phyloP scores from a whole-genome alignment of 2,113 vertebrate genomes.

The Urocolius indicus region DNA sequence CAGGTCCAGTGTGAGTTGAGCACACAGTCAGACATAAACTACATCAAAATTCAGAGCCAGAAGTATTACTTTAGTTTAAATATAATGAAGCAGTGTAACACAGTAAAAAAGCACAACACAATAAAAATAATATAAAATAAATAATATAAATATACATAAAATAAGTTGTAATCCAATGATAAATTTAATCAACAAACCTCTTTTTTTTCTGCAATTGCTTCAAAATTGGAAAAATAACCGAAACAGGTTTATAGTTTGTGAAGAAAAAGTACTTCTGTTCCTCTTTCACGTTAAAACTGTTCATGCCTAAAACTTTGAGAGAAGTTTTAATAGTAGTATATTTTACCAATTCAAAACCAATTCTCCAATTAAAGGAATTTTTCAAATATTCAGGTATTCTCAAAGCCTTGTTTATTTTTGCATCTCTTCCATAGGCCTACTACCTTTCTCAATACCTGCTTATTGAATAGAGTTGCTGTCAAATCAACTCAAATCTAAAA shows the following conservation, averaged over 20 bases:
- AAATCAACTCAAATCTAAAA: neutral
- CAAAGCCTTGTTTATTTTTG: neutral
- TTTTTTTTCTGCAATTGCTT: accelerated
- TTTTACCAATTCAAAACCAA: neutral
- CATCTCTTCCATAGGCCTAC: neutral
- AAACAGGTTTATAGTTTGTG: neutral
- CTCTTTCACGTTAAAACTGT: neutral
- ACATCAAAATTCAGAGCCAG: neutral
- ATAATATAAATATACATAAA: neutral
- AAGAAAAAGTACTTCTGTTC: neutral
- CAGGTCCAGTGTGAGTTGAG: neutral
- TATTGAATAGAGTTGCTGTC: neutral
- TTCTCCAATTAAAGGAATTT: neutral
- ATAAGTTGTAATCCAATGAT: neutral
- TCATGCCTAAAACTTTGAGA: neutral
- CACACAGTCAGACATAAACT: neutral
- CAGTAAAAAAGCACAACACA: neutral
- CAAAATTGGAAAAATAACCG: neutral
- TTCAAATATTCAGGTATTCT: neutral
- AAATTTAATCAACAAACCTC: neutral
- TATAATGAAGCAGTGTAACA: neutral
- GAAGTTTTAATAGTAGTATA: neutral
- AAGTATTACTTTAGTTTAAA: neutral
- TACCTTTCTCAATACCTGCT: neutral
- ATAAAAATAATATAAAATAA: neutral